Percentiles rank a stretch among this genome's conserved stretches.
Evolutionary conservation across 2,113 vertebrate genomes (phyloP).

Genomic region (Bostrychus sinensis): DNA sequence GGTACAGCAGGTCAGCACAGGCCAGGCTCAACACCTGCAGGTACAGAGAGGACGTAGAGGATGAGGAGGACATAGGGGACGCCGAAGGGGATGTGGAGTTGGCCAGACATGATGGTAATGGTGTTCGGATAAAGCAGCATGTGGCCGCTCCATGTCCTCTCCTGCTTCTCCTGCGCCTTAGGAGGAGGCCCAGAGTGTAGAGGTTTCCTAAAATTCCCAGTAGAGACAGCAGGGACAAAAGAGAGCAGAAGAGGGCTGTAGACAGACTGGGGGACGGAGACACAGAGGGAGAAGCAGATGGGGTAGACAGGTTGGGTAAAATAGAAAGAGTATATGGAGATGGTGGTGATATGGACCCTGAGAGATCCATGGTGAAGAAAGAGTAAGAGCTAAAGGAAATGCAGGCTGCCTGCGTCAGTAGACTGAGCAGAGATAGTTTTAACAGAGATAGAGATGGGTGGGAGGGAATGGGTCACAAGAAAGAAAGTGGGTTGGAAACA

Average conservation of each 20-base stretch:
- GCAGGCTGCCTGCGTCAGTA: conserved; percentile 5
- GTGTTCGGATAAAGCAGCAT: conserved; percentile 64
- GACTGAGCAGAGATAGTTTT: neutral
- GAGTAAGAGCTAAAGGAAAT: neutral
- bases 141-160: conserved; percentile 48
- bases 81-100: conserved; percentile 64
- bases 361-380: conserved; percentile 68
- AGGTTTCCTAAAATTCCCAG: conserved; percentile 83
- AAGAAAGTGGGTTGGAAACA: conserved; percentile 30
- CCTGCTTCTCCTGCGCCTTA: conserved; percentile 72
- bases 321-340: conserved; percentile 61
- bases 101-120: conserved; percentile 65
- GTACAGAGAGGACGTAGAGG: conserved; percentile 78
- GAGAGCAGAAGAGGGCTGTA: conserved; percentile 81
- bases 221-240: conserved; percentile 83
- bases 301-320: conserved; percentile 62
- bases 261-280: conserved; percentile 79
- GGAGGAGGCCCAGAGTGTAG: conserved; percentile 82
- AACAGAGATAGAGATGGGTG: neutral
- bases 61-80: conserved; percentile 61
- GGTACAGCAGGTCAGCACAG: conserved; percentile 85
- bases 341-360: conserved; percentile 62
- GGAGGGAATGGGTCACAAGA: conserved; percentile 4
- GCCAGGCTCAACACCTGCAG: conserved; percentile 85
- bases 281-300: conserved; percentile 69